Base-by-base conservation (phyloP, 2,113 vertebrate species). In the Actenoides lindsayi region DNA sequence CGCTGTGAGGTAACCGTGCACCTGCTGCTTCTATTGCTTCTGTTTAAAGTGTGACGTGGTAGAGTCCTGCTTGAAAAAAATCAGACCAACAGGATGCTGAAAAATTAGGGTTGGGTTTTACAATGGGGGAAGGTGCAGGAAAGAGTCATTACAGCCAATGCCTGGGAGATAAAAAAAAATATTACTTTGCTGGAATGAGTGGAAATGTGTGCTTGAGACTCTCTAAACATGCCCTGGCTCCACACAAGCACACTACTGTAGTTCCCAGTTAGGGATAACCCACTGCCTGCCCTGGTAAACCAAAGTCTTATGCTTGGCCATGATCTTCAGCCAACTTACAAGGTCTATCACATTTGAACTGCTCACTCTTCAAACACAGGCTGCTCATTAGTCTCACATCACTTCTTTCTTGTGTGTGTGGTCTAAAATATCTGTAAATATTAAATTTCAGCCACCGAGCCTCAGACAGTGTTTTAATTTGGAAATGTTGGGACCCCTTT, bases 221-320 rank as follows among this genome's bases (percentile, higher is more conserved):
- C 14, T 62, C 23, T 68, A 82, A 13, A 46, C 39, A 41, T 3
- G 64, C 3, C 5, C 64, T 0, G 0, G 3, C 37, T n/a, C 15
- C 31, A 65, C 0, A 1, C 17, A 48, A 57, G 20, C 30, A 50
- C 35, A 20, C 2, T 41, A 25, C 16, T 42, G 21, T 20, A 37
- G 21, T 5, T 73, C 20, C 39, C 5, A 4, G 21, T 6, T 10
- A 57, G 60, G 31, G 14, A 46, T 19, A 81, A 83, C 6, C 14
- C 24, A 74, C 24, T 21, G 48, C 77, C 69, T 15, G 3, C 10
- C 24, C 31, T 4, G 6, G 24, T 27, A 86, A 62, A 73, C 30
- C 18, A 56, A 70, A 5, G 41, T 82, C 33, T 51, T 78, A 41
- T 0, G 5, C 20, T 1, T 74, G 83, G 71, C 37, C 28, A 12